Conservation (phyloP, 2,888 invertebrate genomes). For the Metacarcinus magister region DNA sequence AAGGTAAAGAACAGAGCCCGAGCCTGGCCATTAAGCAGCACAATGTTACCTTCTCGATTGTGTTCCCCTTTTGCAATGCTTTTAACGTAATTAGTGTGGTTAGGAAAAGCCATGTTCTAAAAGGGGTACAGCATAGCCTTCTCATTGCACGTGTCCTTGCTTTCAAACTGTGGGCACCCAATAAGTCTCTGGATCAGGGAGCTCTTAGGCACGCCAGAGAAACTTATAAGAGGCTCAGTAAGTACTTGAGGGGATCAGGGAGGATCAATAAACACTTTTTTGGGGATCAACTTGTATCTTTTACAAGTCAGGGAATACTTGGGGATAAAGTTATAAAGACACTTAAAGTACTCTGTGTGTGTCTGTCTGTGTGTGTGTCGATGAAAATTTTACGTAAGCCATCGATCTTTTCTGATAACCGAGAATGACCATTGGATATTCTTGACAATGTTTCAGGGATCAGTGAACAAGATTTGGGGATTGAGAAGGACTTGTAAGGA, state of each 20-base stretch:
- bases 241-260: neutral
- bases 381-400: no score
- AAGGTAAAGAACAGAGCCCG: neutral
- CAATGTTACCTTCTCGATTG: neutral
- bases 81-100: neutral
- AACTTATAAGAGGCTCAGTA: constrained; percentile 1
- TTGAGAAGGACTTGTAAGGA: neutral
- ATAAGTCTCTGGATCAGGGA: neutral
- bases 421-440: neutral
- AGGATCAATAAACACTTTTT: constrained; percentile 13
- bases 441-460: neutral
- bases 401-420: neutral
- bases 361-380: constrained; percentile 12
- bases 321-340: neutral
- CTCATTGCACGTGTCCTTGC: neutral
- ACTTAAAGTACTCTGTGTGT: neutral
- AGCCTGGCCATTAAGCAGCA: neutral
- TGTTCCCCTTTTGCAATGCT: neutral
- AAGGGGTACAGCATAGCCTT: neutral
- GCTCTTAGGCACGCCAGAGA: neutral
- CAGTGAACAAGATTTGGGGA: constrained; percentile 10
- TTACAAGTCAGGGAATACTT: neutral
- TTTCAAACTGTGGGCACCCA: neutral
- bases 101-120: neutral
- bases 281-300: neutral